Conservation (phyloP, 35 echinoderm and acorn worm species). For the Apostichopus japonicus region DNA sequence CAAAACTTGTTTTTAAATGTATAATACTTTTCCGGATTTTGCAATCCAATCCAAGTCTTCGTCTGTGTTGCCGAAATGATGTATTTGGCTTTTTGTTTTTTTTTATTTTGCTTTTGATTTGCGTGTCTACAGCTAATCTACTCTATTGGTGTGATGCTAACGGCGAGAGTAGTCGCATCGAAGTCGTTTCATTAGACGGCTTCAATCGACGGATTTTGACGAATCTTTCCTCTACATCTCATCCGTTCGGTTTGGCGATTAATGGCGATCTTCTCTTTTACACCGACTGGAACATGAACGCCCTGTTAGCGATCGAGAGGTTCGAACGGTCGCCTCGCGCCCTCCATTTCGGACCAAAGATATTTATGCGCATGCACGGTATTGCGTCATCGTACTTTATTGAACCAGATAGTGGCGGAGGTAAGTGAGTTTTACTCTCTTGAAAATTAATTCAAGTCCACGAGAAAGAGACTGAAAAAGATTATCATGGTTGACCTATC, state of each 20-base stretch:
- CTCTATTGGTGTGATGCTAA: slow-evolving; percentile 50
- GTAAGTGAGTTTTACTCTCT: neutral
- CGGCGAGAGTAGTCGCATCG: slow-evolving; percentile 11
- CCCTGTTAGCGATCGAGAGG: slow-evolving; percentile 17
- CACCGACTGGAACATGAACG: slow-evolving; percentile 29
- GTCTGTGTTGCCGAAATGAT: no score
- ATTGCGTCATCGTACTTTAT: slow-evolving; percentile 32
- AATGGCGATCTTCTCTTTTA: slow-evolving; percentile 36
- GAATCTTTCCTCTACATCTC: neutral
- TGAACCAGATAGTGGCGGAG: neutral
- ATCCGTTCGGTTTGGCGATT: slow-evolving; percentile 48
- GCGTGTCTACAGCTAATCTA: slow-evolving; percentile 11
- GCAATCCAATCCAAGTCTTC: no score
- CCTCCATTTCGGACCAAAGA: slow-evolving; percentile 37
- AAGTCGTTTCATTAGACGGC: slow-evolving; percentile 20
- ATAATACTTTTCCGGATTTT: no score
- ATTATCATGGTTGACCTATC: no score
- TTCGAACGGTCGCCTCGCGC: neutral
- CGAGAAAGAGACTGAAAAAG: neutral
- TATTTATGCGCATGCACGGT: slow-evolving; percentile 56
- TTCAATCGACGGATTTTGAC: slow-evolving; percentile 9
- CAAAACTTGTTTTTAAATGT: no score
- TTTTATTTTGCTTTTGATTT: neutral
- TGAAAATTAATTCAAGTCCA: neutral
- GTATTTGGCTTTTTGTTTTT: no score